A percentile compares a stretch with the other conserved stretches of the same genome.
phyloP scores from a whole-genome alignment of 2,113 vertebrate species.

The Cheirogaleus medius region DNA sequence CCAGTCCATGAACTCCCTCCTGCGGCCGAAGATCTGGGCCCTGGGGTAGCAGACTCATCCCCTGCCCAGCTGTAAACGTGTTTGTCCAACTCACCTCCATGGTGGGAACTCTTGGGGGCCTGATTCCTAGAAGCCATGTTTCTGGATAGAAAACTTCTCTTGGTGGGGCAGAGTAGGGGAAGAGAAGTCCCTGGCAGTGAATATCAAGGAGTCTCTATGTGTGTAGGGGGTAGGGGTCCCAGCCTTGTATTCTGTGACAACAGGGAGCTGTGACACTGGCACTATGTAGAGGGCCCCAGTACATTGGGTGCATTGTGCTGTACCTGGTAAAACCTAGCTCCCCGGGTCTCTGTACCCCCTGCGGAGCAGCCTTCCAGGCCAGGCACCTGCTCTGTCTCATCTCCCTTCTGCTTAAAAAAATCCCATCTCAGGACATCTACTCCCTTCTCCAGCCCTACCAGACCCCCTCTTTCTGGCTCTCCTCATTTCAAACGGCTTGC shows the following conservation, averaged over 20 bases:
- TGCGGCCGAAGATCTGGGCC: neutral
- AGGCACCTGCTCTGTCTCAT: accelerated
- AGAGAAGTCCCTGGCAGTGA: no score
- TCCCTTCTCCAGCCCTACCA: neutral
- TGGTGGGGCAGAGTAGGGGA: no score
- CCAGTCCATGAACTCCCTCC: neutral
- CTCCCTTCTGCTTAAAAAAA: neutral
- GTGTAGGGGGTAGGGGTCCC: no score
- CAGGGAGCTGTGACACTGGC: no score
- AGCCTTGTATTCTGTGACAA: neutral
- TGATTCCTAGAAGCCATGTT: neutral
- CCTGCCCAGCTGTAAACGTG: neutral
- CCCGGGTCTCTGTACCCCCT: neutral
- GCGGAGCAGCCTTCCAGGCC: accelerated
- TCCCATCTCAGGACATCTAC: neutral
- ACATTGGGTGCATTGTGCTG: neutral
- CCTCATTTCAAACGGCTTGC: neutral
- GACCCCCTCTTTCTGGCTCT: neutral
- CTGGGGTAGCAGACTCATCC: neutral
- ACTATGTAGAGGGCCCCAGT: neutral
- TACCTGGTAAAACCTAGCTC: neutral
- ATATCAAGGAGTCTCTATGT: neutral
- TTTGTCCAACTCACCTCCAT: neutral
- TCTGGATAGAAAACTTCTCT: neutral
- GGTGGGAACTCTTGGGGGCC: neutral